A percentile compares a stretch with the other conserved stretches of the same genome.
Evolutionary conservation across 2,113 vertebrate species (phyloP).

Genomic region (Hyperopisus bebe): DNA sequence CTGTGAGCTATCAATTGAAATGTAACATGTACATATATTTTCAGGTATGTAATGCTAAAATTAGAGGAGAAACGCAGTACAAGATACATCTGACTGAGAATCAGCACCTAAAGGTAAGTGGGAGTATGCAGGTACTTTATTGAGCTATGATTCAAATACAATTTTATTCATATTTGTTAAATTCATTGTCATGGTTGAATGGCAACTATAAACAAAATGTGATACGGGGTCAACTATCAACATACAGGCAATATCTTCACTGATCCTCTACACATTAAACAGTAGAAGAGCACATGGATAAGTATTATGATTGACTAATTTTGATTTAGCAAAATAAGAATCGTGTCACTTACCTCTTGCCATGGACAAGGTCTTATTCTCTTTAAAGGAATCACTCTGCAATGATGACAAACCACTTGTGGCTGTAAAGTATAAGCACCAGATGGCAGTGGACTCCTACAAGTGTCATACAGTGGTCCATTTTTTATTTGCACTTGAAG

Average conservation of each 20-base stretch:
- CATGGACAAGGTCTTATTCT: background rate
- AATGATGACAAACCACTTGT: background rate
- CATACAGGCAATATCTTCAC: background rate
- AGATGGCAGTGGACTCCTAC: background rate
- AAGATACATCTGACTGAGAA: conserved; percentile 62
- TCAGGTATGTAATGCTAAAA: conserved; percentile 59
- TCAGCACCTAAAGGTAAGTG: conserved; percentile 60
- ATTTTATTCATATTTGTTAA: background rate
- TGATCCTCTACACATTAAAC: background rate
- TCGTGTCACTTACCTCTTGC: background rate
- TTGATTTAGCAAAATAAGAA: background rate
- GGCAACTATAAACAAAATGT: background rate
- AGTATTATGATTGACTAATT: background rate
- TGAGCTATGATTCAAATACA: background rate
- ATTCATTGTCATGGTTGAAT: background rate
- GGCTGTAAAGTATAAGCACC: background rate
- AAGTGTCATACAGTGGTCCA: background rate
- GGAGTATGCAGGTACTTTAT: background rate
- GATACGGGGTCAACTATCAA: background rate
- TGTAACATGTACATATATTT: conserved; percentile 14
- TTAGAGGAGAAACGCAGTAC: conserved; percentile 55
- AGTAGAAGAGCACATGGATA: background rate
- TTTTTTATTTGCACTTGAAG: background rate
- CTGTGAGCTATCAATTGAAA: background rate
- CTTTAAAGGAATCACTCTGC: background rate